phyloP scores from a whole-genome alignment of 2,797 vertebrate genomes.

The Chrysocyon brachyurus region DNA sequence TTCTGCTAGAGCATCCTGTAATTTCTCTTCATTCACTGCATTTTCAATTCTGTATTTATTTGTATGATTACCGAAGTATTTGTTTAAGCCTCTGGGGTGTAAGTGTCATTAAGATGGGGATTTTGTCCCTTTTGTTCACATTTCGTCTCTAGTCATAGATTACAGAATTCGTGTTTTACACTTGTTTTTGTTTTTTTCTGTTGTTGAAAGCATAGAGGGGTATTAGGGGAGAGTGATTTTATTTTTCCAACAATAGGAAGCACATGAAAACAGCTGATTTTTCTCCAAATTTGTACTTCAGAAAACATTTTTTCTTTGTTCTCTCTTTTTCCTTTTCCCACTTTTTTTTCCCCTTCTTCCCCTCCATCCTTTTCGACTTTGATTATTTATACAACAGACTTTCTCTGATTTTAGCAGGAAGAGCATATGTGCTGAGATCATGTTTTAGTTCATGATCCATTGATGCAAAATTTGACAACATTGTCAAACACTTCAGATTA shows the following conservation, averaged over 20 bases:
- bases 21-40: neutral
- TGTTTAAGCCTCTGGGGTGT: neutral
- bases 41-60: constrained; percentile 34
- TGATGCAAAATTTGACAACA: neutral
- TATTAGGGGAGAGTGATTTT: neutral
- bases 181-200: neutral
- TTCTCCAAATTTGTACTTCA: neutral
- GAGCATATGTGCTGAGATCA: neutral
- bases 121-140: neutral
- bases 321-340: neutral
- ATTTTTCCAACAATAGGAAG: neutral
- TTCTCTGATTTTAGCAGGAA: neutral
- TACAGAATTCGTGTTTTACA: neutral
- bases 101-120: neutral
- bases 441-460: neutral
- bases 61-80: constrained; percentile 19
- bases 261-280: neutral
- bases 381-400: neutral
- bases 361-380: neutral
- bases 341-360: neutral
- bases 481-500: neutral
- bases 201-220: neutral
- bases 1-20: neutral
- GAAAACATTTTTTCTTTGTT: neutral
- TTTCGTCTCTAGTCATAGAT: neutral